These are phyloP conservation scores for Micrasema longulum DNA, from an alignment of 1,140 invertebrate species.

Conservation along the genomic window DNA sequence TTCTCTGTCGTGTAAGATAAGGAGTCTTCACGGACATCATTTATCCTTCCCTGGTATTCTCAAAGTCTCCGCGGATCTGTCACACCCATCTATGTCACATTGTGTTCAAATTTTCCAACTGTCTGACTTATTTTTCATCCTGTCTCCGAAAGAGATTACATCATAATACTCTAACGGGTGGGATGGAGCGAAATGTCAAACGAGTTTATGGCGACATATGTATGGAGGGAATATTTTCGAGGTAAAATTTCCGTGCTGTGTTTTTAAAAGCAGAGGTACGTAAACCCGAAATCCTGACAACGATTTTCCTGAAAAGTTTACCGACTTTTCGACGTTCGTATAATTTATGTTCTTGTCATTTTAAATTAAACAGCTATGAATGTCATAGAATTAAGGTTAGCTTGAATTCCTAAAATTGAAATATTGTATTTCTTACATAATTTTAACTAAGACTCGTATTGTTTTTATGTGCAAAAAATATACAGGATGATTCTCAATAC, in stretches of 20 bases:
- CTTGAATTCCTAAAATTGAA: too few relatives aligned
- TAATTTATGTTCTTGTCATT: too few relatives aligned
- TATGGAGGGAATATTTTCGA: conserved; percentile 21
- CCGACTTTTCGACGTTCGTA: too few relatives aligned
- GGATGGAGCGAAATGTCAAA: conserved; percentile 35
- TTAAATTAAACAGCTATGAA: too few relatives aligned
- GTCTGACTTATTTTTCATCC: conserved; percentile 52
- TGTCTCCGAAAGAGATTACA: conserved; percentile 69
- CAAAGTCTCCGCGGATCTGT: conserved; percentile 27
- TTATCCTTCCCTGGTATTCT: conserved; percentile 13
- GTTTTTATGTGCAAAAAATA: too few relatives aligned
- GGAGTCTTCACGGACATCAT: conserved; percentile 26
- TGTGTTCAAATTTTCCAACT: conserved; percentile 50
- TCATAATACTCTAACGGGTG: conserved; percentile 58
- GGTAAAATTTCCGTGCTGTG: conserved; percentile 2
- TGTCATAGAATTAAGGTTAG: too few relatives aligned
- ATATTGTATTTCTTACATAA: too few relatives aligned
- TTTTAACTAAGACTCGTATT: too few relatives aligned
- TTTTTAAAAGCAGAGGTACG: conserved; percentile 2
- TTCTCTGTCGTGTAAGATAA: conserved; percentile 21
- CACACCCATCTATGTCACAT: conserved; percentile 45
- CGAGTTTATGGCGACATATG: conserved; percentile 20
- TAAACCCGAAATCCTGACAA: too few relatives aligned
- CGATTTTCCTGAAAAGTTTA: too few relatives aligned
- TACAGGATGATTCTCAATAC: too few relatives aligned